Evolutionary conservation across 2,113 vertebrate genomes (phyloP).

Genomic region (Indicator maculatus): DNA sequence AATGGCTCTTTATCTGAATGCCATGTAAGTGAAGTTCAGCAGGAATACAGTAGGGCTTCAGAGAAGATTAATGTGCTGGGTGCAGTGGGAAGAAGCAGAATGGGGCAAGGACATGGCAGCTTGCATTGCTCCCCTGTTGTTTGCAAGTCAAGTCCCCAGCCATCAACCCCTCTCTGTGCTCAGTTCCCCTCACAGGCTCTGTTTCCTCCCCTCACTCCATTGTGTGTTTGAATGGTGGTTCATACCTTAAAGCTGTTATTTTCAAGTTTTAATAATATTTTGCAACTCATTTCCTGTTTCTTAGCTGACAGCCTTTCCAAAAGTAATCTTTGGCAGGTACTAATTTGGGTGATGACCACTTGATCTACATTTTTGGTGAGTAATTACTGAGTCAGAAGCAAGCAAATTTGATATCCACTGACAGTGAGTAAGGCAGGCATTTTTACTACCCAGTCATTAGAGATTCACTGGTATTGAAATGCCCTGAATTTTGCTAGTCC

Average conservation of each 20-base stretch:
- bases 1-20: not conserved
- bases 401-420: slow-evolving; percentile 78
- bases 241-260: slow-evolving; percentile 77
- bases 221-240: slow-evolving; percentile 60
- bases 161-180: not conserved
- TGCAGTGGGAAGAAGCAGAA: not conserved
- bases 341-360: slow-evolving; percentile 84
- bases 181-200: not conserved
- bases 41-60: not conserved
- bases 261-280: slow-evolving; percentile 79
- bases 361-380: slow-evolving; percentile 82
- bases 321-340: slow-evolving; percentile 81
- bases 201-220: not conserved
- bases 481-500: slow-evolving; percentile 72
- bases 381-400: slow-evolving; percentile 82
- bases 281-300: slow-evolving; percentile 77
- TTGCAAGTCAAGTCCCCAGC: not conserved
- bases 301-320: slow-evolving; percentile 73
- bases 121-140: not conserved
- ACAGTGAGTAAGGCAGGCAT: slow-evolving; percentile 76
- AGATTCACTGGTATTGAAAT: slow-evolving; percentile 74
- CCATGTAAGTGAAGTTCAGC: rapidly evolving
- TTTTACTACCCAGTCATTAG: slow-evolving; percentile 79
- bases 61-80: rapidly evolving
- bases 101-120: rapidly evolving